Percentiles rank a stretch among this genome's conserved stretches.
These are phyloP conservation scores for Aphaenogaster floridana DNA, from an alignment of 1,140 invertebrate genomes.

Conservation along the genomic window DNA sequence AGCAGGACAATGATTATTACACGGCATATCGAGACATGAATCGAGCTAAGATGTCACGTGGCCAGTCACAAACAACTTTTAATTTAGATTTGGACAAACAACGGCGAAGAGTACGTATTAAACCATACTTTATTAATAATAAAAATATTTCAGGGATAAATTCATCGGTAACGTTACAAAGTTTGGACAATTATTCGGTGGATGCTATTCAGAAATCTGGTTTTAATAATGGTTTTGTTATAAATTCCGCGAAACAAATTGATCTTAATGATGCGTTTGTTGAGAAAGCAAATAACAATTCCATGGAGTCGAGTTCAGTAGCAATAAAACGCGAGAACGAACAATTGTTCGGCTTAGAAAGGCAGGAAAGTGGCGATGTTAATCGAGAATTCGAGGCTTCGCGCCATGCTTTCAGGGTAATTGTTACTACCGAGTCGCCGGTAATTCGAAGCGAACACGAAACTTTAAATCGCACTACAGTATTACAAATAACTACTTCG, in stretches of 20 bases:
- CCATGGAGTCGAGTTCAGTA: background rate
- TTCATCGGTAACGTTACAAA: slow-evolving; percentile 17
- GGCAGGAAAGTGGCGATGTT: slow-evolving; percentile 35
- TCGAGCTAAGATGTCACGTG: background rate
- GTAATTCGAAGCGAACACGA: slow-evolving; percentile 45
- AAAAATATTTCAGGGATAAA: slow-evolving; percentile 10
- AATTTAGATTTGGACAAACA: background rate
- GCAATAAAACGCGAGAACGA: slow-evolving; percentile 20
- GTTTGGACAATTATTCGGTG: background rate
- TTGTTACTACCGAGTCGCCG: slow-evolving; percentile 52
- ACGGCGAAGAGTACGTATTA: background rate
- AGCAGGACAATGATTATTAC: background rate
- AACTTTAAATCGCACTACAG: slow-evolving; percentile 42
- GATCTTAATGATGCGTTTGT: slow-evolving; percentile 31
- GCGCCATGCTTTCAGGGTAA: slow-evolving; percentile 51
- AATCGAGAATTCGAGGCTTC: slow-evolving; percentile 41
- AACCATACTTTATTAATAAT: slow-evolving; percentile 15
- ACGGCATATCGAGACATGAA: background rate
- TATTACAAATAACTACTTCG: slow-evolving; percentile 20
- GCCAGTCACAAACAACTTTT: background rate
- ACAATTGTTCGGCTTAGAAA: slow-evolving; percentile 23
- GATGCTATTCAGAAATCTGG: background rate
- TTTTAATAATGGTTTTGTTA: slow-evolving; percentile 7
- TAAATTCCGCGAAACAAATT: slow-evolving; percentile 21
- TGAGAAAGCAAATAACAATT: slow-evolving; percentile 16